phyloP scores from a whole-genome alignment of 2,113 vertebrate genomes.

The Elachura formosa region DNA sequence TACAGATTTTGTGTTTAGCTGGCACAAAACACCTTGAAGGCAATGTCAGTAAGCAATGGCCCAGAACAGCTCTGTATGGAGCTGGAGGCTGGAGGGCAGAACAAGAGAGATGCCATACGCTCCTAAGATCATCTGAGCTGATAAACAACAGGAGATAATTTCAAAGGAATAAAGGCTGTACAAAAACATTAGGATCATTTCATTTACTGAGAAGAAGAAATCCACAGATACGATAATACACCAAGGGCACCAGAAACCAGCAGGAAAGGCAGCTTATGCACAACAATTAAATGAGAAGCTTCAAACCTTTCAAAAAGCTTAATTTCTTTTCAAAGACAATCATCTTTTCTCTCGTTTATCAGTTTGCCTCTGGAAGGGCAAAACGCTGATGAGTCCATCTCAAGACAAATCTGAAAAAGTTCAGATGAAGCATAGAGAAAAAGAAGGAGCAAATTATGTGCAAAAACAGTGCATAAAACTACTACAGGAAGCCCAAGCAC shows the following conservation, averaged over 20 bases:
- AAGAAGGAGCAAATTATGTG: background rate
- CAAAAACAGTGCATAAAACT: background rate
- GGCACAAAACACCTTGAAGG: background rate
- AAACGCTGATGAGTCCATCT: background rate
- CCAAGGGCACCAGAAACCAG: background rate
- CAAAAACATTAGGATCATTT: background rate
- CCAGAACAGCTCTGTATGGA: background rate
- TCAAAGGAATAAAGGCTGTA: background rate
- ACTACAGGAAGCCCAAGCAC: background rate
- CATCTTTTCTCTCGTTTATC: background rate
- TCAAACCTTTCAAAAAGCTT: background rate
- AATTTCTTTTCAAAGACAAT: background rate
- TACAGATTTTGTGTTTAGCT: background rate
- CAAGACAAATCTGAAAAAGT: background rate
- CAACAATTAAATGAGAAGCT: background rate
- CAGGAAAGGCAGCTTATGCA: background rate
- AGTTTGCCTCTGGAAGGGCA: background rate
- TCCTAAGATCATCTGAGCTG: background rate
- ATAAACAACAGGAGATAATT: background rate
- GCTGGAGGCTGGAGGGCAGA: background rate
- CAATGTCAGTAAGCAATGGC: background rate
- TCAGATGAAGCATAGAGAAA: background rate
- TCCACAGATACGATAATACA: background rate
- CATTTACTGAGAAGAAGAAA: background rate
- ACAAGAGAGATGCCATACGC: background rate